Percentiles rank a stretch among this genome's conserved stretches.
Evolutionary conservation across 2,113 vertebrate species (phyloP).

Genomic region (Piprites chloris): DNA sequence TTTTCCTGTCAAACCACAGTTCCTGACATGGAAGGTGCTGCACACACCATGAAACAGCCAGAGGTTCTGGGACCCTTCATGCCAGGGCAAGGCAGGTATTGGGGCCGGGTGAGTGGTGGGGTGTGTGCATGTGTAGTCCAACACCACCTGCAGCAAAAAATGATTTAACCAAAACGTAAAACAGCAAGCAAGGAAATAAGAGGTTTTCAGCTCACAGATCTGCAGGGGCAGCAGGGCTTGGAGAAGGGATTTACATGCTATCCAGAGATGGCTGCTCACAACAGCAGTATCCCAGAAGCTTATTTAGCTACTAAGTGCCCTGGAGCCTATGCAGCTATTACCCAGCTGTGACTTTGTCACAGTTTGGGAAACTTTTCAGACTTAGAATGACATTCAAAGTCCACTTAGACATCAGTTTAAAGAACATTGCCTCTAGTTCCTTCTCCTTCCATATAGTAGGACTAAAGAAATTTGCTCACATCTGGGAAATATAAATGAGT

Average conservation of each 20-base stretch:
- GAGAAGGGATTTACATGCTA: neutral
- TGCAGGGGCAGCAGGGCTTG: neutral
- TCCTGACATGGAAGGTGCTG: neutral
- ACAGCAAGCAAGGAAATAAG: neutral
- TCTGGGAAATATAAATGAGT: neutral
- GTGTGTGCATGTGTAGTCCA: rapidly evolving
- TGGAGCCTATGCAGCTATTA: neutral
- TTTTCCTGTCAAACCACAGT: neutral
- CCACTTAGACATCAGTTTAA: neutral
- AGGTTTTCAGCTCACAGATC: neutral
- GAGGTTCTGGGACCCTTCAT: neutral
- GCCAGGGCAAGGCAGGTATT: neutral
- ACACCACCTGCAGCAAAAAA: neutral
- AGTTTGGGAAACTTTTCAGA: neutral
- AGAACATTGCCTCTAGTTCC: neutral
- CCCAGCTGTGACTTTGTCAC: neutral
- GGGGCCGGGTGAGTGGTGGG: rapidly evolving
- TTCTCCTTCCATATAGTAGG: neutral
- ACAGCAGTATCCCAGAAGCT: neutral
- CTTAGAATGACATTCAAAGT: neutral
- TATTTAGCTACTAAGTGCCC: neutral
- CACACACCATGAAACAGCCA: neutral
- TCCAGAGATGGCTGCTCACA: neutral
- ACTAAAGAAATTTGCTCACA: neutral
- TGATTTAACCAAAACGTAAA: neutral